Percentiles rank a stretch among this genome's conserved stretches.
Evolutionary conservation across 2,113 vertebrate species (phyloP).

Genomic region (Sorex fumeus): DNA sequence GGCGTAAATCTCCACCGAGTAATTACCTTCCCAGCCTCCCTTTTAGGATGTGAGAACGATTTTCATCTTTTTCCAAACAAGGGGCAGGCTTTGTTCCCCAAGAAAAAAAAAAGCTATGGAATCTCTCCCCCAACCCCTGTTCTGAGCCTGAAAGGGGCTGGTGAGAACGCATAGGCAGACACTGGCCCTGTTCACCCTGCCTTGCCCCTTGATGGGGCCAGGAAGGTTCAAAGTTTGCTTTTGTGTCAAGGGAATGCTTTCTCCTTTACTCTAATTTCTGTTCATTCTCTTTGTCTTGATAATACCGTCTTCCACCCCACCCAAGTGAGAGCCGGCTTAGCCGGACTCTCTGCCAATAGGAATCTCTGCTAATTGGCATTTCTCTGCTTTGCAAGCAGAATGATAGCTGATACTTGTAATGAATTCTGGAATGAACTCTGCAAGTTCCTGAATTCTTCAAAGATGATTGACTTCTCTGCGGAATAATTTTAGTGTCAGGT

Average conservation of each 20-base stretch:
- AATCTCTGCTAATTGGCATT: slow-evolving; percentile 62
- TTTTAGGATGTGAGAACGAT: slow-evolving; percentile 58
- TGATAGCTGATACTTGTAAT: slow-evolving; percentile 60
- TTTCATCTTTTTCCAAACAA: slow-evolving; percentile 69
- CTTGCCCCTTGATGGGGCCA: not conserved
- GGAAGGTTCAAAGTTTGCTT: not conserved
- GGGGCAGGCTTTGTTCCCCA: slow-evolving; percentile 44
- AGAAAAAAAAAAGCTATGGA: not conserved
- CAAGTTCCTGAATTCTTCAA: slow-evolving; percentile 49
- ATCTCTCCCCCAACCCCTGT: not conserved
- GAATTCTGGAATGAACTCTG: slow-evolving; percentile 31
- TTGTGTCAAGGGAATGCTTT: not conserved
- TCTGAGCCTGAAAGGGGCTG: not conserved
- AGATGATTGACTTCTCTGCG: slow-evolving; percentile 58
- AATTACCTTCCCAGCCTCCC: slow-evolving; percentile 65
- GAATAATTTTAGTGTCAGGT: slow-evolving; percentile 56
- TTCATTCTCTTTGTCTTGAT: slow-evolving; percentile 52
- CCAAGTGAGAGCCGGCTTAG: slow-evolving; percentile 37
- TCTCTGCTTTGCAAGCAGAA: slow-evolving; percentile 66
- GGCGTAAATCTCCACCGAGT: slow-evolving; percentile 67
- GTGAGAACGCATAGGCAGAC: not conserved
- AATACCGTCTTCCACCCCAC: slow-evolving; percentile 10
- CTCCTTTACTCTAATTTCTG: slow-evolving; percentile 19
- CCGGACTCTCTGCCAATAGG: slow-evolving; percentile 16
- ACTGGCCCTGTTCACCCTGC: not conserved